Percentiles rank a stretch among this genome's conserved stretches.
Conservation (phyloP, 64 coral and sea anemone genomes). For the Montipora foliosa region DNA sequence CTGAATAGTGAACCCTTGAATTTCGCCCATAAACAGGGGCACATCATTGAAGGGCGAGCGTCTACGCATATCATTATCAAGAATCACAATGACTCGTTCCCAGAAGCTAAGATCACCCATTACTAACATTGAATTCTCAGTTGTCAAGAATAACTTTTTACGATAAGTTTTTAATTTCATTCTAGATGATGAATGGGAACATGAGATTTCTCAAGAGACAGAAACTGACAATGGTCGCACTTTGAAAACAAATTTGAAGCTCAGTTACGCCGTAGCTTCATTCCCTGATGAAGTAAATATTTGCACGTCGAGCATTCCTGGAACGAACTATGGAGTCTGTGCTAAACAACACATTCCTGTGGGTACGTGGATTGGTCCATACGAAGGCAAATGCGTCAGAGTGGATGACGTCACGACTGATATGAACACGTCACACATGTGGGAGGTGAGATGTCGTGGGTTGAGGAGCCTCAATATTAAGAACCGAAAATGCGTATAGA, state of each 20-base stretch:
- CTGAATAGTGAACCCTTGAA: too few species aligned
- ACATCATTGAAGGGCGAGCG: too few species aligned
- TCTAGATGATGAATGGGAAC: neutral
- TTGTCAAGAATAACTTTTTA: too few species aligned
- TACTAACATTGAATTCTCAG: too few species aligned
- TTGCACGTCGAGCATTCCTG: slow-evolving; percentile 73
- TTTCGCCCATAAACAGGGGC: too few species aligned
- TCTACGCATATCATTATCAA: too few species aligned
- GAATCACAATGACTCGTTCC: too few species aligned
- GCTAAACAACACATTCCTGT: slow-evolving; percentile 83
- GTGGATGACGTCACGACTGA: slow-evolving; percentile 65
- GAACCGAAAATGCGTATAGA: too few species aligned
- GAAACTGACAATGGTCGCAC: neutral
- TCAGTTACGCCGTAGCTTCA: slow-evolving; percentile 70
- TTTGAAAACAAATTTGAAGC: neutral
- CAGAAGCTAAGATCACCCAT: too few species aligned
- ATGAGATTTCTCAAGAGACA: neutral
- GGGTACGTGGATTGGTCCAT: slow-evolving; percentile 90
- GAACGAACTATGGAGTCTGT: slow-evolving; percentile 65
- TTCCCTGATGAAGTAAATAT: slow-evolving; percentile 80
- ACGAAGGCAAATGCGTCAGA: slow-evolving; percentile 72
- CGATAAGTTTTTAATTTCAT: neutral
- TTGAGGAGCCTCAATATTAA: neutral
- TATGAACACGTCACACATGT: slow-evolving; percentile 76
- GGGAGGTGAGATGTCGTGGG: slow-evolving; percentile 67